phyloP scores from a whole-genome alignment of 2,888 invertebrate species.

The Tetranychus truncatus region DNA sequence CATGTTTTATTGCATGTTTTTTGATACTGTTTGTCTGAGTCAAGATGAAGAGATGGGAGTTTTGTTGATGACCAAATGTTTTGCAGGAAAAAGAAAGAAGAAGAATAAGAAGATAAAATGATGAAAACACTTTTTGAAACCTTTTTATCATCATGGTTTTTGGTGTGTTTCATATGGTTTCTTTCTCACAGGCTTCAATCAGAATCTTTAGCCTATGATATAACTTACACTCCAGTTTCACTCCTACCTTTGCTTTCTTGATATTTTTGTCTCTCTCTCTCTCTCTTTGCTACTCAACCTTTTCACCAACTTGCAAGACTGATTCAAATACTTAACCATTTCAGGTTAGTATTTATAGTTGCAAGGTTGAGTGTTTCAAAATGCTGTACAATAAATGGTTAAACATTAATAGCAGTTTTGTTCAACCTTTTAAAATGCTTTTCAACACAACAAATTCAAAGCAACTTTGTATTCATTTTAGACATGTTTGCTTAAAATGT shows the following conservation, averaged over 20 bases:
- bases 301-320: not conserved
- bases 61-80: not conserved
- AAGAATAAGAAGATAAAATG: not conserved
- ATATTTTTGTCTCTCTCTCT: not conserved
- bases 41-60: not conserved
- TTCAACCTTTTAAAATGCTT: too few relatives aligned
- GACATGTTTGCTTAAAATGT: too few relatives aligned
- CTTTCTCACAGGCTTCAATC: not conserved
- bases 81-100: not conserved
- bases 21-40: not conserved
- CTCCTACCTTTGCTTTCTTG: not conserved
- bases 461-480: too few relatives aligned
- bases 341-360: too few relatives aligned
- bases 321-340: too few relatives aligned
- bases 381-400: too few relatives aligned
- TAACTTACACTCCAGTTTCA: not conserved
- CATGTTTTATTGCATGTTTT: too few relatives aligned
- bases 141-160: not conserved
- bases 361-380: too few relatives aligned
- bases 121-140: not conserved
- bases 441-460: too few relatives aligned
- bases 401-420: too few relatives aligned
- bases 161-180: not conserved
- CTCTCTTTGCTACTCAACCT: not conserved
- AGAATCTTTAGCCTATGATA: not conserved